Evolutionary conservation across 2,113 vertebrate genomes (phyloP).

Genomic region (Neodontobutis hainanensis): DNA sequence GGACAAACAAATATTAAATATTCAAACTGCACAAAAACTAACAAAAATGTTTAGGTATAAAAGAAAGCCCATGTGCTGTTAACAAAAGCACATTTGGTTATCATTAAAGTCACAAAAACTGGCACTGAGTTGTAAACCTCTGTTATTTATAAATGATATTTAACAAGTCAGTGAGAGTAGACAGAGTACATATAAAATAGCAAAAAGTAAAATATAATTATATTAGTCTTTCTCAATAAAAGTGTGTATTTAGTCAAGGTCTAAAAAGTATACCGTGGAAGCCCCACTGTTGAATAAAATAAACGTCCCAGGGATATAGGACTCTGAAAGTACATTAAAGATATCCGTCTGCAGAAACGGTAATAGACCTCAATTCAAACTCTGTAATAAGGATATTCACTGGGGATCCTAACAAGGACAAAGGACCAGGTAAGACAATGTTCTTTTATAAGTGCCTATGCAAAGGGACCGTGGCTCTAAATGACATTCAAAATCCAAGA

Average conservation of each 20-base stretch:
- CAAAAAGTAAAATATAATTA: too few relatives aligned
- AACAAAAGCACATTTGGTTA: slow-evolving; percentile 17
- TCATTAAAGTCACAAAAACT: slow-evolving; percentile 9
- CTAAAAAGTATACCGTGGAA: slow-evolving; percentile 27
- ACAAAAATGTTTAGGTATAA: slow-evolving; percentile 19
- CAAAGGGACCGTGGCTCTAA: slow-evolving; percentile 62
- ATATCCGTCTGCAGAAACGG: slow-evolving; percentile 44
- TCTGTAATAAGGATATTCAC: slow-evolving; percentile 58
- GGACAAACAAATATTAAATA: slow-evolving; percentile 22
- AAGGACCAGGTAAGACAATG: slow-evolving; percentile 33
- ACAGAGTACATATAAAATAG: too few relatives aligned
- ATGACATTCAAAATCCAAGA: slow-evolving; percentile 67
- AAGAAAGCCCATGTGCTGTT: slow-evolving; percentile 19
- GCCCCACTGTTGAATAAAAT: slow-evolving; percentile 33
- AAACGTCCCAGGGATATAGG: slow-evolving; percentile 45
- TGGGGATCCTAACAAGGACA: slow-evolving; percentile 47
- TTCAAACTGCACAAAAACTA: slow-evolving; percentile 11
- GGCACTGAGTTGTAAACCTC: slow-evolving; percentile 20
- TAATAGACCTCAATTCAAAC: slow-evolving; percentile 36
- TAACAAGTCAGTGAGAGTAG: too few relatives aligned
- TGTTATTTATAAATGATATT: too few relatives aligned
- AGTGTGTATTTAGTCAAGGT: slow-evolving; percentile 14
- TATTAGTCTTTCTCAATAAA: slow-evolving; percentile 5
- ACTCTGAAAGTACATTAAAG: slow-evolving; percentile 37
- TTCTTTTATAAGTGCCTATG: slow-evolving; percentile 60